Evolutionary conservation across 2,888 invertebrate species (phyloP).

Genomic region (Panorpa germanica): DNA sequence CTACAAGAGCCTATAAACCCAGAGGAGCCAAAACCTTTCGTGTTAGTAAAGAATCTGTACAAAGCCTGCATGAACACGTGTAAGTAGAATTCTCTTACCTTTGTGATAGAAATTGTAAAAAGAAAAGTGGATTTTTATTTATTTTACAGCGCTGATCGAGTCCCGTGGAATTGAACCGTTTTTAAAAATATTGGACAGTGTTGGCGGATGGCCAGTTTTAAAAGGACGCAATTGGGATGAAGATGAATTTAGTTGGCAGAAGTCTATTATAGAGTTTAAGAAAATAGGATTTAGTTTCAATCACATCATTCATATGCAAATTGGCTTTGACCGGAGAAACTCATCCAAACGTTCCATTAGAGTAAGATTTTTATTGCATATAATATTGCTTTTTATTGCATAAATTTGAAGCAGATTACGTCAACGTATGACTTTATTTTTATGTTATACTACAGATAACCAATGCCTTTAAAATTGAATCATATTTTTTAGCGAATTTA

Average conservation of each 20-base stretch:
- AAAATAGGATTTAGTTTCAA: slow-evolving; percentile 69
- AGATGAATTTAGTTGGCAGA: slow-evolving; percentile 56
- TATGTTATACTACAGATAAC: too few species aligned
- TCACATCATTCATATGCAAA: slow-evolving; percentile 78
- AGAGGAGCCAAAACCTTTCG: slow-evolving; percentile 22
- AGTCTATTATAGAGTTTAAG: slow-evolving; percentile 66
- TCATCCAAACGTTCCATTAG: slow-evolving; percentile 69
- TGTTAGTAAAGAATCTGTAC: slow-evolving; percentile 24
- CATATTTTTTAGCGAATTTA: too few species aligned
- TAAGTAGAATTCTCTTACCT: slow-evolving; percentile 15
- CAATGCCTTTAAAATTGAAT: too few species aligned
- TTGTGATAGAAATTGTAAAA: too few species aligned
- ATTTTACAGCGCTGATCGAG: slow-evolving; percentile 56
- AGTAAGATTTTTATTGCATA: slow-evolving; percentile 33
- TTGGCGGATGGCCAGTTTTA: slow-evolving; percentile 91
- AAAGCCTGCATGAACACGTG: slow-evolving; percentile 27
- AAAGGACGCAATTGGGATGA: slow-evolving; percentile 58
- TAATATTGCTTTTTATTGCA: too few species aligned
- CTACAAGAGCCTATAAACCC: slow-evolving; percentile 20
- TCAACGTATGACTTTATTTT: too few species aligned
- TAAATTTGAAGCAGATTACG: too few species aligned
- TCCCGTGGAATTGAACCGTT: slow-evolving; percentile 56
- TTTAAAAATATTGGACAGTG: slow-evolving; percentile 42
- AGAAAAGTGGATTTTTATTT: too few species aligned
- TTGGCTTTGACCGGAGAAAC: slow-evolving; percentile 77